Percentiles rank a stretch among this genome's conserved stretches.
These are phyloP conservation scores for Brachyhypopomus occidentalis DNA, from an alignment of 2,113 vertebrate genomes.

Conservation along the genomic window DNA sequence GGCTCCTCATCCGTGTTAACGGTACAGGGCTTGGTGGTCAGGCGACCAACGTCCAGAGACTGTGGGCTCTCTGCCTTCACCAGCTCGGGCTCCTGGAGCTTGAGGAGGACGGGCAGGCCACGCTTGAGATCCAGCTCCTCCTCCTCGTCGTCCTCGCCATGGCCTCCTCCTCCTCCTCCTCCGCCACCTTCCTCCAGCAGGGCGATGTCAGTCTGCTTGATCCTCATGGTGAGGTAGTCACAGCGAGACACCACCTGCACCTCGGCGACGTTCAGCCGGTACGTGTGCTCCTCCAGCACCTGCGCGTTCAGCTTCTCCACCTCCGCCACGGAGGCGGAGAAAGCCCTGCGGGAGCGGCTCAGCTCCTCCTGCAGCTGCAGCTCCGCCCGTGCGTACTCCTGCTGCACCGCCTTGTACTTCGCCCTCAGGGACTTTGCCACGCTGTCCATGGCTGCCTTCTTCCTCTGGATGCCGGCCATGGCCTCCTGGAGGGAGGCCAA, in stretches of 20 bases:
- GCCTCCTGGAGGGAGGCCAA: constrained; percentile 81
- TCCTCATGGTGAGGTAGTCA: constrained; percentile 92
- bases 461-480: constrained; percentile 86
- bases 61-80: constrained; percentile 82
- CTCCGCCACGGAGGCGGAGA: constrained; percentile 84
- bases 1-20: constrained; percentile 86
- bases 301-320: constrained; percentile 89
- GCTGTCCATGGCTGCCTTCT: constrained; percentile 83
- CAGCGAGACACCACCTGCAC: constrained; percentile 93
- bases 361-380: constrained; percentile 89
- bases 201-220: constrained; percentile 89
- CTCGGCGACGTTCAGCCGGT: constrained; percentile 90
- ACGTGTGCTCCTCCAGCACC: constrained; percentile 91
- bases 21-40: constrained; percentile 82
- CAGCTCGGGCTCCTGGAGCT: constrained; percentile 88
- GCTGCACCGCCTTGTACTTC: constrained; percentile 86
- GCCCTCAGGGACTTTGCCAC: constrained; percentile 83
- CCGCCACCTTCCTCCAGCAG: constrained; percentile 82
- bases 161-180: constrained; percentile 72
- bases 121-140: constrained; percentile 83
- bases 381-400: constrained; percentile 89
- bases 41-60: constrained; percentile 83
- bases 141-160: constrained; percentile 72
- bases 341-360: constrained; percentile 84
- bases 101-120: constrained; percentile 80